These are phyloP conservation scores for Deroptyus accipitrinus DNA, from an alignment of 2,113 vertebrate species.

Conservation along the genomic window DNA sequence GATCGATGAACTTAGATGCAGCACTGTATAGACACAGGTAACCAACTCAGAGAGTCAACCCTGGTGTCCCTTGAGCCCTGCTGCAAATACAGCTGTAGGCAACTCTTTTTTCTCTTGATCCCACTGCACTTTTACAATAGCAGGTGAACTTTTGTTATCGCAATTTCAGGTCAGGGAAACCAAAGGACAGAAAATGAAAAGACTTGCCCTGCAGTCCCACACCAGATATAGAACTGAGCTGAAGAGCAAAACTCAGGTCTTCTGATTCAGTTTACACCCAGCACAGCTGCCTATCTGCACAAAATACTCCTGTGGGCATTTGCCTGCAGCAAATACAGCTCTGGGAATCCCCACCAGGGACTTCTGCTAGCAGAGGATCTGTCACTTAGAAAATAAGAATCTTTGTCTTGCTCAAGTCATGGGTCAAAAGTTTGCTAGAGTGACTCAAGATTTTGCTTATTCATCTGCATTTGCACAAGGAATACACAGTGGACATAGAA, in stretches of 20 bases:
- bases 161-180: neutral
- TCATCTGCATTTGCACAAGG: neutral
- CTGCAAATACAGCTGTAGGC: neutral
- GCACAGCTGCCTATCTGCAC: neutral
- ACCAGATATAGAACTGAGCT: neutral
- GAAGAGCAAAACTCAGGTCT: neutral
- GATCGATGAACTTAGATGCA: fast-evolving
- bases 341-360: neutral
- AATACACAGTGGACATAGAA: neutral
- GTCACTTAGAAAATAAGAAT: neutral
- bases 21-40: neutral
- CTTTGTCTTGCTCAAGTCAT: neutral
- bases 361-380: neutral
- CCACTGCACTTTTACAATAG: neutral
- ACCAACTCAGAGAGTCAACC: neutral
- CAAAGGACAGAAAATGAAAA: neutral
- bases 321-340: neutral
- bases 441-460: neutral
- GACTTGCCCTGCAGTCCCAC: neutral
- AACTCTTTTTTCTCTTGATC: neutral
- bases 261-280: neutral
- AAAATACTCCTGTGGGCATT: neutral
- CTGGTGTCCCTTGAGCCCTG: neutral
- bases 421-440: neutral
- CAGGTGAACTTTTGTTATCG: neutral